These are phyloP conservation scores for Physocephala rufipes DNA, from an alignment of 2,888 invertebrate genomes.

Conservation along the genomic window DNA sequence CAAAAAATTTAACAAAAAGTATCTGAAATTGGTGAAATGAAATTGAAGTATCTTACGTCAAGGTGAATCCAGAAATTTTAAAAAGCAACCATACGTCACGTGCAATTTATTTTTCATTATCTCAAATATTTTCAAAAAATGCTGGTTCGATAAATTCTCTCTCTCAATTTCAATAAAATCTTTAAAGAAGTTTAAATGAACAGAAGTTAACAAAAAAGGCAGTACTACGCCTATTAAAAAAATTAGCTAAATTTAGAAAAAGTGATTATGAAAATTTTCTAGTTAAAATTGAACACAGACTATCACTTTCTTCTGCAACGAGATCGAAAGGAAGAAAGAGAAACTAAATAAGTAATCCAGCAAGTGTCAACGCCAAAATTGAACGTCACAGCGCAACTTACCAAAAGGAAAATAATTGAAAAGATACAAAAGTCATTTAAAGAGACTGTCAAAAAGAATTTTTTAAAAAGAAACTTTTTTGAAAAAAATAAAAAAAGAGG, in stretches of 20 bases:
- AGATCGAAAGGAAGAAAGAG: constrained; percentile 22
- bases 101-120: background rate
- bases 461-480: background rate
- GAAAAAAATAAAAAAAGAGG: background rate
- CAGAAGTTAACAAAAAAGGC: background rate
- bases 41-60: background rate
- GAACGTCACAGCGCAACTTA: constrained; percentile 4
- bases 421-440: background rate
- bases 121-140: background rate
- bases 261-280: constrained; percentile 34
- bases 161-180: background rate
- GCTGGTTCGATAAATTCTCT: constrained; percentile 1
- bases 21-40: background rate
- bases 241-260: constrained; percentile 22
- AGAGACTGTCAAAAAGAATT: background rate
- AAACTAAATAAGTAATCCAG: background rate
- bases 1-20: background rate
- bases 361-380: constrained; percentile 30
- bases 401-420: background rate
- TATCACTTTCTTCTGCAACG: background rate
- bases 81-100: background rate
- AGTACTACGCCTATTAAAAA: constrained; percentile 11
- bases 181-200: constrained; percentile 1
- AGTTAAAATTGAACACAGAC: constrained; percentile 2
- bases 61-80: background rate